Percentiles rank a stretch among this genome's conserved stretches.
Evolutionary conservation across 2,888 invertebrate species (phyloP).

Genomic region (Cosmia trapezina): DNA sequence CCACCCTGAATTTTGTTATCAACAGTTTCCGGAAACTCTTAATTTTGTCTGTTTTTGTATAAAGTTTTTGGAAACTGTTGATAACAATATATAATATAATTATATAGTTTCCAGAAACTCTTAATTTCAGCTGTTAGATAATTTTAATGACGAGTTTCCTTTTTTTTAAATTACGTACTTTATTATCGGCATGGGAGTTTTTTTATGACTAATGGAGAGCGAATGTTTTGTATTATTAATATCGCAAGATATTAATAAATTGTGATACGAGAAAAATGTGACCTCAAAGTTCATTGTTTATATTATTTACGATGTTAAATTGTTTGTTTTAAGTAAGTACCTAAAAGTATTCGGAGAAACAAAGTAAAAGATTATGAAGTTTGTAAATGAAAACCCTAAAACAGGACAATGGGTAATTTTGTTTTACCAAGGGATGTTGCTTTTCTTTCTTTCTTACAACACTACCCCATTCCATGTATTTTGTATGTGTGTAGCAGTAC

Average conservation of each 20-base stretch:
- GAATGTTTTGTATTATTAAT: neutral
- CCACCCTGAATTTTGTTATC: too few species aligned
- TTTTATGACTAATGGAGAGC: too few species aligned
- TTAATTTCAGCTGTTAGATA: neutral
- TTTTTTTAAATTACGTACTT: too few species aligned
- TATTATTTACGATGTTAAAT: constrained; percentile 55
- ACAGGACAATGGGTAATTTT: constrained; percentile 7
- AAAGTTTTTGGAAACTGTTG: too few species aligned
- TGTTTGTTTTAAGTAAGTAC: constrained; percentile 41
- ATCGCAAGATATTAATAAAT: constrained; percentile 40
- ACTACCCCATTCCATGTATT: neutral
- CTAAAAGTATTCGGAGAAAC: constrained; percentile 20
- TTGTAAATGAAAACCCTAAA: neutral
- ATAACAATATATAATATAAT: too few species aligned
- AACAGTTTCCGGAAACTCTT: too few species aligned
- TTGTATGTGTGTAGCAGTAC: neutral
- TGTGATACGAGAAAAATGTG: constrained; percentile 61
- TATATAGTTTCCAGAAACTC: constrained; percentile 23
- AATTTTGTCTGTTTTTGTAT: too few species aligned
- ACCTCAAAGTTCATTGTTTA: constrained; percentile 57
- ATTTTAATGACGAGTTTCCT: constrained; percentile 1
- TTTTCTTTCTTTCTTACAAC: neutral
- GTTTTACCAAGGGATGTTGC: neutral
- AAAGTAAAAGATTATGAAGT: constrained; percentile 18
- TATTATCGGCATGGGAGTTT: too few species aligned